A percentile compares a stretch with the other conserved stretches of the same genome.
phyloP scores from a whole-genome alignment of 2,888 invertebrate species.

The Epistrophella euchroma region DNA sequence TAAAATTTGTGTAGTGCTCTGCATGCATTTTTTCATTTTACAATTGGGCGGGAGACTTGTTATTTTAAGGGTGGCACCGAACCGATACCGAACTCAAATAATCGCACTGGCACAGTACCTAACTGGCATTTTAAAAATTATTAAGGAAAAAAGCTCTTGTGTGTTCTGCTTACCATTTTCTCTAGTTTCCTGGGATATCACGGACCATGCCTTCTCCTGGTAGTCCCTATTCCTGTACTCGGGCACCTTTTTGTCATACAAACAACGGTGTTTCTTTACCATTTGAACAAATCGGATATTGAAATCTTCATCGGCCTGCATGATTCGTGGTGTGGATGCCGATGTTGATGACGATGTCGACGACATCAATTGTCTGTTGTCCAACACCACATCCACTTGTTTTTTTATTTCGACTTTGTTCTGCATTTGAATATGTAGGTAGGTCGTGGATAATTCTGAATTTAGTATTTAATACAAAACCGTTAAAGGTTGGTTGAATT shows the following conservation, averaged over 20 bases:
- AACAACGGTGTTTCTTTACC: conserved; percentile 84
- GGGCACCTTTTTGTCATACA: conserved; percentile 84
- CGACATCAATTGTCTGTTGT: conserved; percentile 53
- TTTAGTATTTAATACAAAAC: neutral
- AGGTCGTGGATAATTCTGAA: neutral
- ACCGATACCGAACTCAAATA: conserved; percentile 15
- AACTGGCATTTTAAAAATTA: conserved; percentile 6
- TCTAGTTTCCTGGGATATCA: conserved; percentile 82
- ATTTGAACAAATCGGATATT: conserved; percentile 85
- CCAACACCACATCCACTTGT: conserved; percentile 32
- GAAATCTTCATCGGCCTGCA: conserved; percentile 84
- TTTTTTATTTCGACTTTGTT: conserved; percentile 53
- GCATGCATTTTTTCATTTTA: conserved; percentile 25
- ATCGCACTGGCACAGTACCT: conserved; percentile 31
- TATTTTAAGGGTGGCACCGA: conserved; percentile 46
- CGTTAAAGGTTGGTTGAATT: neutral
- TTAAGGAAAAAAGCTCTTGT: conserved; percentile 38
- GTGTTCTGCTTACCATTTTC: conserved; percentile 82
- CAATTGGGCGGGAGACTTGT: conserved; percentile 62
- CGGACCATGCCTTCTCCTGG: conserved; percentile 83
- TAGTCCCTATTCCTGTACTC: conserved; percentile 84
- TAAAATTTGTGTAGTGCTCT: neutral
- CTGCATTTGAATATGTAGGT: conserved; percentile 45
- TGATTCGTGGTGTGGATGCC: conserved; percentile 80
- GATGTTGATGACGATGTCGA: conserved; percentile 6